Conservation (phyloP, 2,888 invertebrate species). For the Chloroclysta siterata region DNA sequence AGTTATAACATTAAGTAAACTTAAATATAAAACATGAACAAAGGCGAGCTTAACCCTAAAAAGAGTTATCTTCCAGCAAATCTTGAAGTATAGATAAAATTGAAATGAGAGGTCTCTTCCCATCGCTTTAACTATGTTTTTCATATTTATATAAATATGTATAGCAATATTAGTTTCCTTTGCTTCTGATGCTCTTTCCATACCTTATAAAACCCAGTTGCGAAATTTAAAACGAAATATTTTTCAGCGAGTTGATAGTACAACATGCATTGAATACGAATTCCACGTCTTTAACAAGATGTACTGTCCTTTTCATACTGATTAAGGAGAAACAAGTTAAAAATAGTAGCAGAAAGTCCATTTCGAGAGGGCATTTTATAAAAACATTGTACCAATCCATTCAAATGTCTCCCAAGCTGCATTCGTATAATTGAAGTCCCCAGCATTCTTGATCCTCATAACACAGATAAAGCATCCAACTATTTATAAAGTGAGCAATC, state of each 20-base stretch:
- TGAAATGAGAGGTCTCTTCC: too few relatives aligned
- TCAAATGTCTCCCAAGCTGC: slow-evolving; percentile 66
- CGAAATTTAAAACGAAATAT: slow-evolving; percentile 24
- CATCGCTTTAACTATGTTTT: too few relatives aligned
- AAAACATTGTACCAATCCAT: slow-evolving; percentile 59
- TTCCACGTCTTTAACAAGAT: slow-evolving; percentile 47
- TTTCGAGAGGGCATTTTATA: slow-evolving; percentile 55
- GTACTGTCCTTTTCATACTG: slow-evolving; percentile 46
- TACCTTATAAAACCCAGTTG: slow-evolving; percentile 11
- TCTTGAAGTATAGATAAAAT: too few relatives aligned
- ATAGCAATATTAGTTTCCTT: too few relatives aligned
- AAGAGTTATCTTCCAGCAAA: too few relatives aligned
- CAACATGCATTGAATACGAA: slow-evolving; percentile 50
- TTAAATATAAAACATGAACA: too few relatives aligned
- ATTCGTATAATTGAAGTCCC: slow-evolving; percentile 57
- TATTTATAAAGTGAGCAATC: slow-evolving; percentile 54
- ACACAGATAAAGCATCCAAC: slow-evolving; percentile 47
- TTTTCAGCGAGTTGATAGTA: slow-evolving; percentile 39
- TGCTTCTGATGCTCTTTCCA: background rate
- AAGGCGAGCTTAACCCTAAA: too few relatives aligned
- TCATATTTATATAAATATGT: too few relatives aligned
- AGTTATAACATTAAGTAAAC: too few relatives aligned
- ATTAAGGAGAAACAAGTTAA: slow-evolving; percentile 59
- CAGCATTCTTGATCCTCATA: slow-evolving; percentile 54
- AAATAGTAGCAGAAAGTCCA: slow-evolving; percentile 64